These are phyloP conservation scores for Scyliorhinus canicula DNA, from an alignment of 2,797 vertebrate genomes.

Conservation along the genomic window DNA sequence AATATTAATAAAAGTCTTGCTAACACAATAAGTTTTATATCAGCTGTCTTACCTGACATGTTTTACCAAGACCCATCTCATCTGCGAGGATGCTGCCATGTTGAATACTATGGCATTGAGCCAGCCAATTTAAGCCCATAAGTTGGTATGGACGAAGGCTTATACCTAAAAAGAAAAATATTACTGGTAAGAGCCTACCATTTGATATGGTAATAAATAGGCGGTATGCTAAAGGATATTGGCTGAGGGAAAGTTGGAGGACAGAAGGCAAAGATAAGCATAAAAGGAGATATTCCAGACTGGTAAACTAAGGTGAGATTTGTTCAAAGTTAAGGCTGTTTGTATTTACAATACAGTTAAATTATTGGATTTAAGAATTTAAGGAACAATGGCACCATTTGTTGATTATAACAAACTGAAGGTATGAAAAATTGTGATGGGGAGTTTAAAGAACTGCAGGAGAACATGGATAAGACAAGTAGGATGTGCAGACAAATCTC, in stretches of 20 bases:
- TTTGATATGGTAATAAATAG: background rate
- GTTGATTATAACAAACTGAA: background rate
- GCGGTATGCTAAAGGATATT: background rate
- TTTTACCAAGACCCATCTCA: constrained; percentile 94
- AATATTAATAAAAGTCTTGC: no score
- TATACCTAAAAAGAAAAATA: constrained; percentile 58
- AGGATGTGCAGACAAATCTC: background rate
- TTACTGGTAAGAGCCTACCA: background rate
- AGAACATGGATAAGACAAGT: background rate
- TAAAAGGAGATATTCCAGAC: background rate
- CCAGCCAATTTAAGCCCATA: constrained; percentile 78
- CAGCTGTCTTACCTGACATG: constrained; percentile 72
- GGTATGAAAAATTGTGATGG: background rate
- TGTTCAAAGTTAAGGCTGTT: background rate
- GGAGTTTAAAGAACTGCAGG: background rate
- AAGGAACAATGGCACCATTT: background rate
- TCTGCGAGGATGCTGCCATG: constrained; percentile 83
- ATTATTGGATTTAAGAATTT: background rate
- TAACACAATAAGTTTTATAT: background rate
- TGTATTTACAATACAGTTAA: background rate
- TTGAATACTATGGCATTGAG: constrained; percentile 60
- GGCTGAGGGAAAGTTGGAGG: background rate
- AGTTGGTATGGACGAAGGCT: constrained; percentile 72
- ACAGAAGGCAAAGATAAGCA: background rate
- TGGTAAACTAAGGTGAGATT: background rate